A percentile compares a stretch with the other conserved stretches of the same genome.
phyloP scores from a whole-genome alignment of 2,113 vertebrate genomes.

The Cyanistes caeruleus region DNA sequence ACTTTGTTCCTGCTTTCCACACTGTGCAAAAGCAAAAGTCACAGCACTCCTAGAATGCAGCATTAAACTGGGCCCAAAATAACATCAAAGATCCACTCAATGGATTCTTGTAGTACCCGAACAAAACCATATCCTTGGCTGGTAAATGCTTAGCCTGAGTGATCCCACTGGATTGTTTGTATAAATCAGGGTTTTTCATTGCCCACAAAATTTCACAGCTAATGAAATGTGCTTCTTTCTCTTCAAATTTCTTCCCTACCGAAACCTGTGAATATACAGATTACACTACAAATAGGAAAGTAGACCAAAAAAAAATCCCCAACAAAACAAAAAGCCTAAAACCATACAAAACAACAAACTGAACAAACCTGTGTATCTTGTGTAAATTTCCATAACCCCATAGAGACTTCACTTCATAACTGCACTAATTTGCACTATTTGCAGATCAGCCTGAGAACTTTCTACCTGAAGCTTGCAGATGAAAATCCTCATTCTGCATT shows the following conservation, averaged over 20 bases:
- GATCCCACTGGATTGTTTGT: not conserved
- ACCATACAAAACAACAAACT: not conserved
- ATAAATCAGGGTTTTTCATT: not conserved
- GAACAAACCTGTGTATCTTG: not conserved
- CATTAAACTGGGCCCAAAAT: not conserved
- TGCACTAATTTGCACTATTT: not conserved
- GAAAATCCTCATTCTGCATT: not conserved
- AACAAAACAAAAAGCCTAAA: not conserved
- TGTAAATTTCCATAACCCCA: not conserved
- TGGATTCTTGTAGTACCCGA: not conserved
- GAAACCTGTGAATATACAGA: not conserved
- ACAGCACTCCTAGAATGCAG: not conserved
- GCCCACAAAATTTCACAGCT: not conserved
- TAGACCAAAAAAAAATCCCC: fast-evolving
- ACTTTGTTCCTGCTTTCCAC: not conserved
- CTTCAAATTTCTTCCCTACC: not conserved
- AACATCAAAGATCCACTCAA: not conserved
- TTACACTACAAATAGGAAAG: not conserved
- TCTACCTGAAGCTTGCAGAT: not conserved
- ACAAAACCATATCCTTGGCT: not conserved
- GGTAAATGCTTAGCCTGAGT: not conserved
- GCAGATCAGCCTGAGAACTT: not conserved
- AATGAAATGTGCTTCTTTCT: not conserved
- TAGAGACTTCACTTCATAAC: not conserved
- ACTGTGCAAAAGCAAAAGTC: not conserved